Conservation (phyloP, 2,888 invertebrate genomes). For the Macrophya alboannulata region DNA sequence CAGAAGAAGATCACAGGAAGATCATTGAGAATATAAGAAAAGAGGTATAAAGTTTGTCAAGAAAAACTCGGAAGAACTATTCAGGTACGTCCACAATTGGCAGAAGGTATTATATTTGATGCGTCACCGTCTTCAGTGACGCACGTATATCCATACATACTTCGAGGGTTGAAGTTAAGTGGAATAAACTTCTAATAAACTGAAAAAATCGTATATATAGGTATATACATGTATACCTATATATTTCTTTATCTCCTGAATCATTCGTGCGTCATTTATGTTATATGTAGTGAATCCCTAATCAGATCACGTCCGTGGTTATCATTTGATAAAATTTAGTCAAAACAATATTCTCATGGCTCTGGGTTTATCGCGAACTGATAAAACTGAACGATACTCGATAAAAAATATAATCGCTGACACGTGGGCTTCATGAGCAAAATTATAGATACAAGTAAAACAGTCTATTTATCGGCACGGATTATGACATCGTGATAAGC, state of each 20-base stretch:
- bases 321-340: conserved; percentile 21
- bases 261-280: not conserved
- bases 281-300: not conserved
- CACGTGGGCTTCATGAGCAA: not conserved
- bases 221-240: not conserved
- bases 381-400: conserved; percentile 24
- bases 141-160: not conserved
- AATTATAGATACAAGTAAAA: not conserved
- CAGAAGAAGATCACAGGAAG: not conserved
- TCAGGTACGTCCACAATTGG: not conserved
- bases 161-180: conserved; percentile 29
- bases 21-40: not conserved
- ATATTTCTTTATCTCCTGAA: not conserved
- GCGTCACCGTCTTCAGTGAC: conserved; percentile 1
- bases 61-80: not conserved
- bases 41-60: not conserved
- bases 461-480: not conserved
- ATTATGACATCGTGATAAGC: not conserved
- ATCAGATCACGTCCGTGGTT: not conserved
- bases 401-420: conserved; percentile 21
- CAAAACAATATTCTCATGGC: conserved; percentile 33
- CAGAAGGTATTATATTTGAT: not conserved
- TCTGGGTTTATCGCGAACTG: conserved; percentile 8
- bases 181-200: not conserved
- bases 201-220: not conserved